A percentile compares a stretch with the other conserved stretches of the same genome.
These are phyloP conservation scores for Pachycephus smyrnensis DNA, from an alignment of 2,888 invertebrate species.

Conservation along the genomic window DNA sequence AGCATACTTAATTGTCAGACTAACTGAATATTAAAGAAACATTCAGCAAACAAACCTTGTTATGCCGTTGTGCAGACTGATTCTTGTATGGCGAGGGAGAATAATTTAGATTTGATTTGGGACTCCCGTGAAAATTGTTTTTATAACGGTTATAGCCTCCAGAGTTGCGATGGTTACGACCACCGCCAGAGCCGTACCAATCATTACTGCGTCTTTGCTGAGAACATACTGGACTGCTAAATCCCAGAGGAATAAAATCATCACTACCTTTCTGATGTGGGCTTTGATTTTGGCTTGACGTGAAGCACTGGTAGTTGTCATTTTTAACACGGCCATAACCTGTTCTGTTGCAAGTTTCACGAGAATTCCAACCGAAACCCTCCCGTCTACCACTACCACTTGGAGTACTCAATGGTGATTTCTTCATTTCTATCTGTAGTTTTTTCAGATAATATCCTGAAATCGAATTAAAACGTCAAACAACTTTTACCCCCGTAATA, in stretches of 20 bases:
- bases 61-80: background rate
- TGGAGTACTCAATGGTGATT: constrained; percentile 52
- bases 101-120: background rate
- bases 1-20: background rate
- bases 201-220: constrained; percentile 32
- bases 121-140: constrained; percentile 3
- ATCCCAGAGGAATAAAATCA: constrained; percentile 21
- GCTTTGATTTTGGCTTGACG: background rate
- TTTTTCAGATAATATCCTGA: background rate
- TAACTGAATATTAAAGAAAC: background rate
- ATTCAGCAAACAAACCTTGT: background rate
- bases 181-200: constrained; percentile 31
- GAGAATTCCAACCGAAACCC: constrained; percentile 36
- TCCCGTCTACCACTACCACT: constrained; percentile 32
- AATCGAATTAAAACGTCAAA: background rate
- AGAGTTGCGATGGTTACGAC: constrained; percentile 3
- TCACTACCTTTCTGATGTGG: constrained; percentile 9
- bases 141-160: background rate
- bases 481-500: background rate
- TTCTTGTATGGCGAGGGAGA: background rate
- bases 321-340: constrained; percentile 1
- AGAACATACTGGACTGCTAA: constrained; percentile 14
- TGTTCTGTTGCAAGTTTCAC: constrained; percentile 8
- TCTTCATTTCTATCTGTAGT: constrained; percentile 41
- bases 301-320: background rate